A percentile compares a stretch with the other conserved stretches of the same genome.
Evolutionary conservation across 2,113 vertebrate species (phyloP).

Genomic region (Riparia riparia): DNA sequence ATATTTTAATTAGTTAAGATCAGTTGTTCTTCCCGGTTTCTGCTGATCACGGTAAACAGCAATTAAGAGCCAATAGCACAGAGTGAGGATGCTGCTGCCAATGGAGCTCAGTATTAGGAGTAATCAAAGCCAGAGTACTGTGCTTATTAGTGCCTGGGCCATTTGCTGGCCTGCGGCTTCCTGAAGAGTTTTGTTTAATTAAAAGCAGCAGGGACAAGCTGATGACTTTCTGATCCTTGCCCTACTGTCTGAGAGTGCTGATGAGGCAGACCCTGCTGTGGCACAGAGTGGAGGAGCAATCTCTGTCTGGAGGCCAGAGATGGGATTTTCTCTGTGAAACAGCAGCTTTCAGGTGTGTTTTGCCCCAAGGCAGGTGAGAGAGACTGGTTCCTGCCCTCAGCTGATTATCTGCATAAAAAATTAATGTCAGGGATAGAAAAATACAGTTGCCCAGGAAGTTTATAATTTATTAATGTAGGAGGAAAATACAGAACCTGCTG

Average conservation of each 20-base stretch:
- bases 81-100: background rate
- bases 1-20: background rate
- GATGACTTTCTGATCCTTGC: background rate
- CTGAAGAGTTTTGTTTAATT: background rate
- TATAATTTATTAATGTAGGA: background rate
- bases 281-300: background rate
- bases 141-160: background rate
- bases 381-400: background rate
- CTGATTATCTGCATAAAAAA: background rate
- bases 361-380: background rate
- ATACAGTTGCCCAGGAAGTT: background rate
- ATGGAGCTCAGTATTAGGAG: background rate
- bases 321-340: background rate
- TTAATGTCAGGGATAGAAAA: background rate
- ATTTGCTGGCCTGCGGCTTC: background rate
- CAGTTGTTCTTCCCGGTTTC: background rate
- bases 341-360: background rate
- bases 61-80: background rate
- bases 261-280: background rate
- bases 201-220: background rate
- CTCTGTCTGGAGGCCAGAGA: background rate
- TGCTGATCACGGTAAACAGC: background rate
- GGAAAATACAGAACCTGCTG: background rate
- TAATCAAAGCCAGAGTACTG: background rate
- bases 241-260: background rate